A percentile compares a stretch with the other conserved stretches of the same genome.
Evolutionary conservation across 2,797 vertebrate genomes (phyloP).

Genomic region (Lycodopsis pacificus): DNA sequence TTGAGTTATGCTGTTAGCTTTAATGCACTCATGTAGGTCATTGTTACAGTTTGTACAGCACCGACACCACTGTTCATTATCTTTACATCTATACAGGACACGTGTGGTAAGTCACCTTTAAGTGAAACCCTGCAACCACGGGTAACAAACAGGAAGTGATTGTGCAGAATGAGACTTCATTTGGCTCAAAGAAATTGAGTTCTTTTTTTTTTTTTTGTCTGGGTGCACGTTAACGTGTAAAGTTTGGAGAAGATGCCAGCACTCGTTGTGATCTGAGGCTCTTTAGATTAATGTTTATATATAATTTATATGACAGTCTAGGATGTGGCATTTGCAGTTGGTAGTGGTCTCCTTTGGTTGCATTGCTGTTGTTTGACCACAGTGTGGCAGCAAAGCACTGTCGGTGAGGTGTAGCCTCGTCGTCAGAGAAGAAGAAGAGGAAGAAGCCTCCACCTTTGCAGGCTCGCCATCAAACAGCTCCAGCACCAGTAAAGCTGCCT

Average conservation of each 20-base stretch:
- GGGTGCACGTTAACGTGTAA: background rate
- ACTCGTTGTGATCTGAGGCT: background rate
- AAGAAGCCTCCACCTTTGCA: background rate
- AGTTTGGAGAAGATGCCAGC: background rate
- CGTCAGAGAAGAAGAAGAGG: slow-evolving; percentile 6
- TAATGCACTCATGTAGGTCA: background rate
- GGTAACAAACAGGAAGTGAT: background rate
- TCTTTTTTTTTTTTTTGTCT: background rate
- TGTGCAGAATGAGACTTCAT: background rate
- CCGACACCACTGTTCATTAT: background rate
- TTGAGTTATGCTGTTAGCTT: background rate
- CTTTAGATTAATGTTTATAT: background rate
- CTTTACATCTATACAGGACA: background rate
- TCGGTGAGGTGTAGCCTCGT: background rate
- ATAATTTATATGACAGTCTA: background rate
- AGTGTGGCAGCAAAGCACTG: slow-evolving; percentile 68
- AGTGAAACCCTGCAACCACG: background rate
- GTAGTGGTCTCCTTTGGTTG: background rate
- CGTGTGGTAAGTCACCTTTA: background rate
- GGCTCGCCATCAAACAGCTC: background rate
- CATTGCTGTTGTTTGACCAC: slow-evolving; percentile 48
- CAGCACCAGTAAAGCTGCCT: slow-evolving; percentile 1
- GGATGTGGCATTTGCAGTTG: background rate
- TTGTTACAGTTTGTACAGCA: background rate
- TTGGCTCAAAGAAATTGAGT: background rate